Conservation (phyloP, 2,888 invertebrate species). For the Drosophila neutralis region DNA sequence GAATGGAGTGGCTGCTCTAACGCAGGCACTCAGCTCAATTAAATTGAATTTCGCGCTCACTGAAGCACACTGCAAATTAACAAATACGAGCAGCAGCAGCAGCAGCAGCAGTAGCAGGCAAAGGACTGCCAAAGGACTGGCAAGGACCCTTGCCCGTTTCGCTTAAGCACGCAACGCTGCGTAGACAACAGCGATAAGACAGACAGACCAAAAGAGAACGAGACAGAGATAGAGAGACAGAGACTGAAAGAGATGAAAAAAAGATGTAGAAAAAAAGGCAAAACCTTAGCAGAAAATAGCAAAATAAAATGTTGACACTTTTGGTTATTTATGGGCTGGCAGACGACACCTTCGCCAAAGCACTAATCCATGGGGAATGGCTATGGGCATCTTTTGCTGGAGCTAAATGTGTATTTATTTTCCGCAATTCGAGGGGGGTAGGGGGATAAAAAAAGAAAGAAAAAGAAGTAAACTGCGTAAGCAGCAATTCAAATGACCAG, state of each 20-base stretch:
- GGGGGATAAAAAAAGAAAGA: slow-evolving; percentile 2
- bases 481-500: slow-evolving; percentile 80
- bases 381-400: slow-evolving; percentile 19
- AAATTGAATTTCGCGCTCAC: slow-evolving; percentile 82
- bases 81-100: slow-evolving; percentile 60
- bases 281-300: slow-evolving; percentile 66
- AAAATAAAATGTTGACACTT: slow-evolving; percentile 83
- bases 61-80: slow-evolving; percentile 81
- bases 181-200: slow-evolving; percentile 53
- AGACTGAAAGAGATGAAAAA: neutral
- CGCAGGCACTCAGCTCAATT: slow-evolving; percentile 80
- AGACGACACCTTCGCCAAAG: slow-evolving; percentile 76
- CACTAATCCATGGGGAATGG: slow-evolving; percentile 80
- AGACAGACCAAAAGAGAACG: slow-evolving; percentile 15
- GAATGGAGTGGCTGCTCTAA: slow-evolving; percentile 23
- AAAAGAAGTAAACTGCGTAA: slow-evolving; percentile 49
- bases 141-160: slow-evolving; percentile 70
- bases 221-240: slow-evolving; percentile 14
- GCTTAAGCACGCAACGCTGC: slow-evolving; percentile 80
- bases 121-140: slow-evolving; percentile 28
- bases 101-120: slow-evolving; percentile 1
- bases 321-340: slow-evolving; percentile 81
- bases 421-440: slow-evolving; percentile 60
- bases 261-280: slow-evolving; percentile 10
- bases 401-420: slow-evolving; percentile 80